Conservation (phyloP, 2,113 vertebrate genomes). For the Ophiodon elongatus region DNA sequence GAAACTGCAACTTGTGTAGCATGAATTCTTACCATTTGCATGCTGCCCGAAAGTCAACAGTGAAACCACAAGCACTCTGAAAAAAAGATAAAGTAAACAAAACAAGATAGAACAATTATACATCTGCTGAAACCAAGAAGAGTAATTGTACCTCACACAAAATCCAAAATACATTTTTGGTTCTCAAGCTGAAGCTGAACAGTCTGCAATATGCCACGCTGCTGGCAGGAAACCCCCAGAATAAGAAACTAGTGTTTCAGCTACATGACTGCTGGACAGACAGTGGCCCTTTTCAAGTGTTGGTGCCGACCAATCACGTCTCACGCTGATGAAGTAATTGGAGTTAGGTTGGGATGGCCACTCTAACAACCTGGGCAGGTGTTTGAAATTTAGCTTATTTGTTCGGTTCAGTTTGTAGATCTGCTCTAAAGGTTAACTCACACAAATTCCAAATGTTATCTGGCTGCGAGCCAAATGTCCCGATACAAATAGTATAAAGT, state of each 20-base stretch:
- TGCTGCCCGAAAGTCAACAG: background rate
- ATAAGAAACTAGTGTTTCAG: background rate
- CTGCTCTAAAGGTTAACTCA: background rate
- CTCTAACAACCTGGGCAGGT: constrained; percentile 1
- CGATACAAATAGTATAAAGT: background rate
- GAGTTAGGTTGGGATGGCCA: background rate
- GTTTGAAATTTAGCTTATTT: background rate
- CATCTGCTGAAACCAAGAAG: fast-evolving
- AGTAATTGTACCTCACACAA: background rate
- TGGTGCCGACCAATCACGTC: background rate
- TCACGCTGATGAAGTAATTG: constrained; percentile 3
- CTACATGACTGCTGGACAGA: fast-evolving
- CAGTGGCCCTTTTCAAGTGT: background rate
- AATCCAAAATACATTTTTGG: constrained; percentile 33
- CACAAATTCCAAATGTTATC: background rate
- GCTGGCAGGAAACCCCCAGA: background rate
- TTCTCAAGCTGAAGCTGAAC: fast-evolving
- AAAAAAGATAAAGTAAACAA: background rate
- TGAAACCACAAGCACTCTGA: constrained; percentile 42
- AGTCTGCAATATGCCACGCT: fast-evolving
- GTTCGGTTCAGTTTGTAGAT: background rate
- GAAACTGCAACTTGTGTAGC: background rate
- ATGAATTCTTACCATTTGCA: background rate
- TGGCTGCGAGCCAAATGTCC: background rate
- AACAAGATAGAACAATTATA: fast-evolving